Percentiles rank a stretch among this genome's conserved stretches.
Conservation (phyloP, 2,797 vertebrate genomes). For the Falco novaeseelandiae region DNA sequence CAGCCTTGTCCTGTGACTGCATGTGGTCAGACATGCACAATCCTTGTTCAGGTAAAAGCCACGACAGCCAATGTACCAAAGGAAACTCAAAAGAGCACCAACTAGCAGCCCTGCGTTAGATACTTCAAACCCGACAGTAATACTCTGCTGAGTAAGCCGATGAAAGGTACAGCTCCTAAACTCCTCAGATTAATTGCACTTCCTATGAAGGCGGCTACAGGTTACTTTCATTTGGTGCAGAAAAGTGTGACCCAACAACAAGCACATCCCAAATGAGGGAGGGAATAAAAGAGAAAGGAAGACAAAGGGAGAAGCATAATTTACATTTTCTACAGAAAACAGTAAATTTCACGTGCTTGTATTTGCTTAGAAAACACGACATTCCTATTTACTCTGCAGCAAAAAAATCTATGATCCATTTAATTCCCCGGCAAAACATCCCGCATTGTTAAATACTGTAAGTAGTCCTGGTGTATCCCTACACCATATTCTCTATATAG, state of each 20-base stretch:
- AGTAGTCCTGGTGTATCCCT: background rate
- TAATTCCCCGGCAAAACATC: background rate
- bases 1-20: no score
- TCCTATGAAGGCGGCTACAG: background rate
- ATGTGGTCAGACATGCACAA: accelerated
- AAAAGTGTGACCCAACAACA: background rate
- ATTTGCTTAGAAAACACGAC: background rate
- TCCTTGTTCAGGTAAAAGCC: background rate
- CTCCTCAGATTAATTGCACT: background rate
- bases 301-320: background rate
- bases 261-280: background rate
- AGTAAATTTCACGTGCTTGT: background rate
- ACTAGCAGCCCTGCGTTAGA: background rate
- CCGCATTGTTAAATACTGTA: background rate
- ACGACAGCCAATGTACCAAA: accelerated
- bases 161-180: background rate
- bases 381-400: background rate
- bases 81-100: background rate
- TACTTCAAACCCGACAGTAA: background rate
- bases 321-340: background rate
- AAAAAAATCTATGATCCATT: background rate
- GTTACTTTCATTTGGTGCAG: background rate
- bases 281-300: background rate
- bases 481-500: background rate
- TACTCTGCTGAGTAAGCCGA: background rate